Conservation (phyloP, 2,888 invertebrate species). For the Blastobasis adustella region DNA sequence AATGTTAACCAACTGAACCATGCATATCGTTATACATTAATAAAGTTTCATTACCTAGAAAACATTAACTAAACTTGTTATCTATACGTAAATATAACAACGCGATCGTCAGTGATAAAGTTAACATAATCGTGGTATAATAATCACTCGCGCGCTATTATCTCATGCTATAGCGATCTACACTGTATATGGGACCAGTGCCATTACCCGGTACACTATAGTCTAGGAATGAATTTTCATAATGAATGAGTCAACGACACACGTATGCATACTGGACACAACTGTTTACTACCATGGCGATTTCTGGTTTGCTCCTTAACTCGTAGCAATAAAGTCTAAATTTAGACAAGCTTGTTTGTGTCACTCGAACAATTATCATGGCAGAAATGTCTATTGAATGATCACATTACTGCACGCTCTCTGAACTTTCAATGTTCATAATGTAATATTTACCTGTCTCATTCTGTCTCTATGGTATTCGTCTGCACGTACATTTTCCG, state of each 20-base stretch:
- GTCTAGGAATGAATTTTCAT: constrained; percentile 41
- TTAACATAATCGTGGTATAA: no score
- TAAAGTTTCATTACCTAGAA: no score
- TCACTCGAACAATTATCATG: constrained; percentile 22
- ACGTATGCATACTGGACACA: constrained; percentile 24
- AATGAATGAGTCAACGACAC: constrained; percentile 55
- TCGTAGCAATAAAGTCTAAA: constrained; percentile 4
- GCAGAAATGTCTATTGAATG: constrained; percentile 47
- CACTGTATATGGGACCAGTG: no score
- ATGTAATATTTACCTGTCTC: constrained; percentile 26
- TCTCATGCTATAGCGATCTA: no score
- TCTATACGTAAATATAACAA: no score
- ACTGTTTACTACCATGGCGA: not conserved
- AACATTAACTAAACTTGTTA: no score
- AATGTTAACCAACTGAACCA: no score
- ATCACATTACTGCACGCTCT: constrained; percentile 55
- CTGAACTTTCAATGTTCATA: constrained; percentile 57
- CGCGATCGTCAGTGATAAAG: no score
- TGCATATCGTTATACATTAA: no score
- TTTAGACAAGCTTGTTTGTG: constrained; percentile 14
- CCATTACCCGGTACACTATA: constrained; percentile 1
- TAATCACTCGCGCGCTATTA: no score
- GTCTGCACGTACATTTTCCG: no score
- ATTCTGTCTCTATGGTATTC: constrained; percentile 12
- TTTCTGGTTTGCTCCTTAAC: no score